These are phyloP conservation scores for Mamestra configurata DNA, from an alignment of 1,140 invertebrate genomes.

Conservation along the genomic window DNA sequence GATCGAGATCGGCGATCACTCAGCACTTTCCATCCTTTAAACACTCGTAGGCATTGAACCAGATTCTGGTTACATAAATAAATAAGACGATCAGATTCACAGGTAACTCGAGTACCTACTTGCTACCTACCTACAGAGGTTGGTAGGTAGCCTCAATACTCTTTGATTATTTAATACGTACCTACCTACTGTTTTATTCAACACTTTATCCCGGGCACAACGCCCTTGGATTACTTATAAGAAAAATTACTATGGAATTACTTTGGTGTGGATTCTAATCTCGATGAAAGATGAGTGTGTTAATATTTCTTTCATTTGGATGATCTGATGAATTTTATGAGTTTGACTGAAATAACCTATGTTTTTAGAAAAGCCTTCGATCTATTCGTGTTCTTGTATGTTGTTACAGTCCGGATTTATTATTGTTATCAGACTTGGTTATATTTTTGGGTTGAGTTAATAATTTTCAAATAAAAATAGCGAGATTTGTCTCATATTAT, in stretches of 20 bases:
- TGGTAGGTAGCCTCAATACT: conserved; percentile 22
- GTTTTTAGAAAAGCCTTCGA: too few relatives aligned
- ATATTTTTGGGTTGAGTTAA: too few relatives aligned
- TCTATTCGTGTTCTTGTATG: too few relatives aligned
- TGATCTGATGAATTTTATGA: not conserved
- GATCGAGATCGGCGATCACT: not conserved
- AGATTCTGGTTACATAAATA: conserved; percentile 41
- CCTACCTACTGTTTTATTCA: conserved; percentile 42
- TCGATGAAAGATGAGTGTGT: conserved; percentile 2
- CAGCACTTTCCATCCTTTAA: conserved; percentile 5
- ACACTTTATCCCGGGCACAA: conserved; percentile 18
- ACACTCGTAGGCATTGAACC: conserved; percentile 18
- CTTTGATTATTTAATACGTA: conserved; percentile 44
- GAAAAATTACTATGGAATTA: conserved; percentile 40
- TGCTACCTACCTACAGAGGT: not conserved
- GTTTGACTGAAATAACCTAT: too few relatives aligned
- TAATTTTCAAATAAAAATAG: too few relatives aligned
- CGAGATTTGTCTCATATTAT: too few relatives aligned
- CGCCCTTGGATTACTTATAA: conserved; percentile 21
- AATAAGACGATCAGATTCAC: conserved; percentile 39
- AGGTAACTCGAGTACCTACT: conserved; percentile 22
- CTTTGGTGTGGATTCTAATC: conserved; percentile 10
- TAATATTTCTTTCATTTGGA: not conserved
- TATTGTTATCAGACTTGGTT: too few relatives aligned
- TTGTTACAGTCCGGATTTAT: too few relatives aligned